These are phyloP conservation scores for Globicephala melas DNA, from an alignment of 2,113 vertebrate genomes.

Conservation along the genomic window DNA sequence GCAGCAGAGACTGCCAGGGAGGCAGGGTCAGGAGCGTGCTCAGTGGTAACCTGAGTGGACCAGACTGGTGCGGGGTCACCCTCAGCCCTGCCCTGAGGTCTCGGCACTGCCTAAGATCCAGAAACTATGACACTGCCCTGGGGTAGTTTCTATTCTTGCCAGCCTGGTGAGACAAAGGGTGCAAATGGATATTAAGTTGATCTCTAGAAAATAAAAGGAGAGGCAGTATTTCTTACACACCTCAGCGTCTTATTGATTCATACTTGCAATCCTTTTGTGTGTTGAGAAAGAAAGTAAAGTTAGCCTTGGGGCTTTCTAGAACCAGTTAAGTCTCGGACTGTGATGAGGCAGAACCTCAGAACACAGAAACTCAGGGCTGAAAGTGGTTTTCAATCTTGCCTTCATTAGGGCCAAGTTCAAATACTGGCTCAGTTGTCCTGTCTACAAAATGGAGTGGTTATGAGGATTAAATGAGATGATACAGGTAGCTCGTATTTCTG, in stretches of 20 bases:
- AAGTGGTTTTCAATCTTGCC: not conserved
- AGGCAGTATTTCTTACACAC: not conserved
- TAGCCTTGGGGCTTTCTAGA: not conserved
- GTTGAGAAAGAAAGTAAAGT: not conserved
- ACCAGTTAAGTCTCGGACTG: not conserved
- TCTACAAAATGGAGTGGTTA: not conserved
- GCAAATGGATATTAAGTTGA: not conserved
- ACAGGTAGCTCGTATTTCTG: not conserved
- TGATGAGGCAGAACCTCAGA: not conserved
- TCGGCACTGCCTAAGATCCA: not conserved
- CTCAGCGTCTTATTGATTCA: not conserved
- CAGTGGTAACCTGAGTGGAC: no score
- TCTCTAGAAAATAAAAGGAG: not conserved
- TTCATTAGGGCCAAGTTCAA: not conserved
- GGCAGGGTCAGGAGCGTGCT: fast-evolving
- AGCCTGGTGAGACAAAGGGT: not conserved
- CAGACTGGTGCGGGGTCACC: not conserved
- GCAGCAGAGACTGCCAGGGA: no score
- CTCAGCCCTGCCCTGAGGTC: fast-evolving
- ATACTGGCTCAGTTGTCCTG: no score
- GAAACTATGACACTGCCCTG: not conserved
- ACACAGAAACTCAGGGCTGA: not conserved
- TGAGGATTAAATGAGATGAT: not conserved
- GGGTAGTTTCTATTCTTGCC: not conserved
- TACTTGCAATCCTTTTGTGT: not conserved